Evolutionary conservation across 2,113 vertebrate genomes (phyloP).

Genomic region (Nothobranchius kuhntae): DNA sequence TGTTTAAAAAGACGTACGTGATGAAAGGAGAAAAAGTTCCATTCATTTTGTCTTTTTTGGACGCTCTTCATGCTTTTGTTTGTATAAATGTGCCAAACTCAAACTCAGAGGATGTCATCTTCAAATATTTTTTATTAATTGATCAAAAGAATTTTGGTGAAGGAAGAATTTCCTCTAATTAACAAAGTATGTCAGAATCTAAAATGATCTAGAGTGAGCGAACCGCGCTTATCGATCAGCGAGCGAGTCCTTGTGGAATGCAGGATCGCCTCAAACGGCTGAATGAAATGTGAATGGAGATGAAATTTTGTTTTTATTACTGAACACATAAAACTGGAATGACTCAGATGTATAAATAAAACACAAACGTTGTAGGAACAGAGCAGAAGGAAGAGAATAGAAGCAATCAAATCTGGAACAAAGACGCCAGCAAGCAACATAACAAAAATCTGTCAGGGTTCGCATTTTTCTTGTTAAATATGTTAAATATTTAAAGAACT

Average conservation of each 20-base stretch:
- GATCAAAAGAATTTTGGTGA: conserved; percentile 24
- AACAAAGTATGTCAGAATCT: conserved; percentile 14
- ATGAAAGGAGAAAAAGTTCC: conserved; percentile 3
- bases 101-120: conserved; percentile 8
- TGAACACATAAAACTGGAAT: neutral
- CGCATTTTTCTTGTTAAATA: neutral
- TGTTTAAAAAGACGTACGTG: neutral
- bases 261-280: conserved; percentile 7
- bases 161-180: conserved; percentile 24
- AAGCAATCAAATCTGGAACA: neutral
- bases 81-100: neutral
- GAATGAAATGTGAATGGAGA: conserved; percentile 5
- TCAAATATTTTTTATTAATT: conserved; percentile 11
- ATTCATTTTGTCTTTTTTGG: conserved; percentile 2
- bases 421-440: neutral
- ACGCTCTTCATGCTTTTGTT: conserved; percentile 21
- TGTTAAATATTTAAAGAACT: too few relatives aligned
- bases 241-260: conserved; percentile 7
- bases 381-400: neutral
- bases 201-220: conserved; percentile 8
- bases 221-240: conserved; percentile 12
- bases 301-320: conserved; percentile 8
- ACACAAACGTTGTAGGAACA: neutral
- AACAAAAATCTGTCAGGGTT: neutral
- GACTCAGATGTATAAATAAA: neutral